A percentile compares a stretch with the other conserved stretches of the same genome.
phyloP scores from a whole-genome alignment of 2,797 vertebrate genomes.

The Manis javanica region DNA sequence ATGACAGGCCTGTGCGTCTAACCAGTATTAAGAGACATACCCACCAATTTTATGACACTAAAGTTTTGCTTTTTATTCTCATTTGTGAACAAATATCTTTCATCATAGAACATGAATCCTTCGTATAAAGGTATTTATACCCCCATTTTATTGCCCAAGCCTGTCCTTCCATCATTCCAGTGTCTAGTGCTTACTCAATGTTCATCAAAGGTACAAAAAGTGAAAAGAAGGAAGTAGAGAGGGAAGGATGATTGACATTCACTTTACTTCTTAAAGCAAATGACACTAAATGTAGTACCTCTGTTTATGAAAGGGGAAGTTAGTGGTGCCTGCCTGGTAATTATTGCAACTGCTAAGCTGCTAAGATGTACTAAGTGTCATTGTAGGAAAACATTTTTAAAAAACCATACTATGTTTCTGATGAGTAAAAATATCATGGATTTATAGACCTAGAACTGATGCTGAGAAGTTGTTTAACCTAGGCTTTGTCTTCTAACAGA shows the following conservation, averaged over 20 bases:
- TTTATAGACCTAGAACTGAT: neutral
- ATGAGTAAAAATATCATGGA: neutral
- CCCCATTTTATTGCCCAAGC: neutral
- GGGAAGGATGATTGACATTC: neutral
- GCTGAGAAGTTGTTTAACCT: neutral
- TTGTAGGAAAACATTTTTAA: neutral
- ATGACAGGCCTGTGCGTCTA: neutral
- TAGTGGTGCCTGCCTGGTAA: neutral
- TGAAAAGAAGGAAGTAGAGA: neutral
- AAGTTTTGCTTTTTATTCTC: neutral
- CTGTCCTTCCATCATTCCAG: neutral
- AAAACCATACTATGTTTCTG: neutral
- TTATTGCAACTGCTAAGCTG: neutral
- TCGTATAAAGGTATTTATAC: neutral
- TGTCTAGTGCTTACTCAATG: neutral
- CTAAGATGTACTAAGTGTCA: neutral
- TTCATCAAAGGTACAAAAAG: neutral
- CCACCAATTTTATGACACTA: neutral
- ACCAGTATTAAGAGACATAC: neutral
- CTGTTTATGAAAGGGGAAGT: neutral
- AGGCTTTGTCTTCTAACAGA: neutral
- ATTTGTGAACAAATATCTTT: neutral
- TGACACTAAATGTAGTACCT: neutral
- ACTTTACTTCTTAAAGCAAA: neutral
- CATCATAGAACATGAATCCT: neutral